Conservation (phyloP, 2,888 invertebrate species). For the Alloplasta piceator region DNA sequence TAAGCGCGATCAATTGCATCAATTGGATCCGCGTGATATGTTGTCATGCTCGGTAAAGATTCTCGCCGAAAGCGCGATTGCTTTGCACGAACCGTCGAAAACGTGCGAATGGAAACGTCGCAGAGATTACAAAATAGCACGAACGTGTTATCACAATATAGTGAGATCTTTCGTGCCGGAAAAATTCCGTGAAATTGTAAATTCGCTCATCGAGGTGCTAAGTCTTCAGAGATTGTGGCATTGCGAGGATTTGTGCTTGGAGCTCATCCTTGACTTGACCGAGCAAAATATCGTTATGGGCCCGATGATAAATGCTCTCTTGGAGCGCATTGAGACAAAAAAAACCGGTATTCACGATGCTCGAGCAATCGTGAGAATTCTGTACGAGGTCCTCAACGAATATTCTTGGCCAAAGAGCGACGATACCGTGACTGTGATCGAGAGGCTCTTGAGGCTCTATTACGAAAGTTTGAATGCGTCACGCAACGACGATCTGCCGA, state of each 20-base stretch:
- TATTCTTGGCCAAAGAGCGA: slow-evolving; percentile 83
- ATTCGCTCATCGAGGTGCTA: slow-evolving; percentile 80
- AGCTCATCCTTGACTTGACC: slow-evolving; percentile 77
- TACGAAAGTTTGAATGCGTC: slow-evolving; percentile 81
- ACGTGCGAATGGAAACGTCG: slow-evolving; percentile 72
- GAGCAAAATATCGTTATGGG: slow-evolving; percentile 69
- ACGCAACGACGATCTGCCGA: slow-evolving; percentile 68
- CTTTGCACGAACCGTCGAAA: slow-evolving; percentile 37
- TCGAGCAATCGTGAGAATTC: slow-evolving; percentile 83
- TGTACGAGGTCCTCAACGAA: slow-evolving; percentile 84
- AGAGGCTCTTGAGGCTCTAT: slow-evolving; percentile 84
- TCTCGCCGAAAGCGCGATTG: slow-evolving; percentile 70
- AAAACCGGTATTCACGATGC: slow-evolving; percentile 80
- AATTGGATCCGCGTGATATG: slow-evolving; percentile 65
- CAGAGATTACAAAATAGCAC: slow-evolving; percentile 69
- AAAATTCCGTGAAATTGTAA: slow-evolving; percentile 74
- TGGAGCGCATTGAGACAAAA: slow-evolving; percentile 72
- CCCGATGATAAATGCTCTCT: slow-evolving; percentile 70
- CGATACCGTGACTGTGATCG: slow-evolving; percentile 83
- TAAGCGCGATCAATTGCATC: slow-evolving; percentile 68
- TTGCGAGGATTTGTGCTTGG: slow-evolving; percentile 81
- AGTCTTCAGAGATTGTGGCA: slow-evolving; percentile 82
- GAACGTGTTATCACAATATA: slow-evolving; percentile 72
- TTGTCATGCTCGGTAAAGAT: slow-evolving; percentile 72
- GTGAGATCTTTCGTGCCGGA: slow-evolving; percentile 72